Percentiles rank a stretch among this genome's conserved stretches.
phyloP scores from a whole-genome alignment of 37 sponge, comb jelly and placozoan species.

The Crambe crambe region DNA sequence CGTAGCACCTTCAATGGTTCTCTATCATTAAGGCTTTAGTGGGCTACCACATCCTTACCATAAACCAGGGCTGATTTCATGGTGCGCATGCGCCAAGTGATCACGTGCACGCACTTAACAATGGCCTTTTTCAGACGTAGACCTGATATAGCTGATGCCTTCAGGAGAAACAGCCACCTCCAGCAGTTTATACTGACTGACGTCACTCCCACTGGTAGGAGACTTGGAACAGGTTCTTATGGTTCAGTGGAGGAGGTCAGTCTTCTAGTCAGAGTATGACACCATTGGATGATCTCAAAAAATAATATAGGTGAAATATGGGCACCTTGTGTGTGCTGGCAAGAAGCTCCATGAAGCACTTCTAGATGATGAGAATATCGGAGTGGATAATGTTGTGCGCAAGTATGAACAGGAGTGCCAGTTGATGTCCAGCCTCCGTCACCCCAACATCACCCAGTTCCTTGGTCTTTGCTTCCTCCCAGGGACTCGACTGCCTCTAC shows the following conservation, averaged over 20 bases:
- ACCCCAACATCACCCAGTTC: slow-evolving; percentile 48
- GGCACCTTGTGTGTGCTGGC: slow-evolving; percentile 6
- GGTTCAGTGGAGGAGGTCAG: background rate
- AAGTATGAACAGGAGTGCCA: slow-evolving; percentile 18
- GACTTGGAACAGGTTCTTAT: slow-evolving; percentile 3
- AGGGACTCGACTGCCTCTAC: slow-evolving; percentile 4
- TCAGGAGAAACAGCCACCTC: background rate
- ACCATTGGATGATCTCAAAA: background rate
- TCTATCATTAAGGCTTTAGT: no score
- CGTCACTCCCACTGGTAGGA: background rate
- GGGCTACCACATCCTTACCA: no score
- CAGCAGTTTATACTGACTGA: slow-evolving; percentile 32
- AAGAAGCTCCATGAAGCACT: slow-evolving; percentile 1
- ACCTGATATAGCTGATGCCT: background rate
- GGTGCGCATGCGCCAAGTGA: no score
- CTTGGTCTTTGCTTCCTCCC: slow-evolving; percentile 21
- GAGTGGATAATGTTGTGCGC: background rate
- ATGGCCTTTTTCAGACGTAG: no score
- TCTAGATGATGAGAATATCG: background rate
- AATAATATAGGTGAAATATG: background rate
- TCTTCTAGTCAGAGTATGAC: no score
- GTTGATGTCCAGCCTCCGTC: slow-evolving; percentile 30
- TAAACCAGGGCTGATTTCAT: no score
- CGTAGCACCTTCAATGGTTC: no score
- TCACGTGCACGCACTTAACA: no score